phyloP scores from a whole-genome alignment of 1,140 invertebrate species.

The Trichomalopsis sarcophagae region DNA sequence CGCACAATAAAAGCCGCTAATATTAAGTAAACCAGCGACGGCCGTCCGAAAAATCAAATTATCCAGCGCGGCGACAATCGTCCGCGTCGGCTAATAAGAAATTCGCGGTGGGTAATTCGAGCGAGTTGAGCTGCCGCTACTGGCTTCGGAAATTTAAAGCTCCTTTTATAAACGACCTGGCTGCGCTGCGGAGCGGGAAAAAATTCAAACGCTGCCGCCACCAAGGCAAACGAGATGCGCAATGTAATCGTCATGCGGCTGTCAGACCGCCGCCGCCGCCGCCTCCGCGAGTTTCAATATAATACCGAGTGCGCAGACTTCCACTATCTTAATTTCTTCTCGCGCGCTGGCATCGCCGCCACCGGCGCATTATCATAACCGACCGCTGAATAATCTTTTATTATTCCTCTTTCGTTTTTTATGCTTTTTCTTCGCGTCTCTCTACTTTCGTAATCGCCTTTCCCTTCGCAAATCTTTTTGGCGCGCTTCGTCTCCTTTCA shows the following conservation, averaged over 20 bases:
- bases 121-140: not conserved
- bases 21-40: not conserved
- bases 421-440: constrained; percentile 34
- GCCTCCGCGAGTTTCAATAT: constrained; percentile 35
- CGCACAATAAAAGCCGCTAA: not conserved
- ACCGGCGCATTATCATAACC: constrained; percentile 66
- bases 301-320: constrained; percentile 43
- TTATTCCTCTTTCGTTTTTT: constrained; percentile 52
- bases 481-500: too few species aligned
- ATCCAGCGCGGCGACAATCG: constrained; percentile 1
- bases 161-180: constrained; percentile 27
- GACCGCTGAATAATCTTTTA: constrained; percentile 65
- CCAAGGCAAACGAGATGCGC: constrained; percentile 32
- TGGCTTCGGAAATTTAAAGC: constrained; percentile 44
- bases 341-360: constrained; percentile 12
- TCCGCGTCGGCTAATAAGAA: constrained; percentile 24
- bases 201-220: constrained; percentile 21
- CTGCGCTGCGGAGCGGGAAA: not conserved
- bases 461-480: constrained; percentile 17
- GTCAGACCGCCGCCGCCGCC: not conserved
- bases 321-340: constrained; percentile 65
- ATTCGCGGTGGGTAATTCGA: constrained; percentile 40
- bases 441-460: constrained; percentile 29
- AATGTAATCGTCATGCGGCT: constrained; percentile 41
- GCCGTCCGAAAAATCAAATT: constrained; percentile 2